Evolutionary conservation across 2,797 vertebrate species (phyloP).

Genomic region (Pipistrellus pipistrellus): DNA sequence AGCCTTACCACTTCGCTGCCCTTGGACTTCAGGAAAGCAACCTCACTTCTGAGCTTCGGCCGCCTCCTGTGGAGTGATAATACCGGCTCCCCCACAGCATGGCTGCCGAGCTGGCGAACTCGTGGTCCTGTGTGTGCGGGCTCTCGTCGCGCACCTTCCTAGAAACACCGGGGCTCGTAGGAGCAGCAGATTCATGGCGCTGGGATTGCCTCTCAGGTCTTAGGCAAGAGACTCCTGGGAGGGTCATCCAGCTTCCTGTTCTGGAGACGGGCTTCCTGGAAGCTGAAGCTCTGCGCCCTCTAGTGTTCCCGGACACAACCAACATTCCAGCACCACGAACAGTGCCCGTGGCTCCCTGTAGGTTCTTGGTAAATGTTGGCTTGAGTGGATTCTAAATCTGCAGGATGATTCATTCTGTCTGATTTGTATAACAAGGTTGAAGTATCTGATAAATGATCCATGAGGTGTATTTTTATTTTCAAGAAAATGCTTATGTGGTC

Average conservation of each 20-base stretch:
- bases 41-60: neutral
- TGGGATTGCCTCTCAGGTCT: neutral
- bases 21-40: neutral
- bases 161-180: neutral
- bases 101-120: neutral
- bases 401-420: neutral
- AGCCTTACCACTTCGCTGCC: neutral
- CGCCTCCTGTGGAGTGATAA: neutral
- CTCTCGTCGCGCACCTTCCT: neutral
- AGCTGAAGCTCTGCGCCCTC: slow-evolving; percentile 61
- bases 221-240: neutral
- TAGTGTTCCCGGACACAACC: neutral
- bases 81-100: neutral
- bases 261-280: neutral
- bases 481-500: neutral
- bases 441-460: neutral
- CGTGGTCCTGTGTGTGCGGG: neutral
- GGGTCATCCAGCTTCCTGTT: no score
- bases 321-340: slow-evolving; percentile 76
- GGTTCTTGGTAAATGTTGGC: neutral
- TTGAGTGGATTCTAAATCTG: neutral
- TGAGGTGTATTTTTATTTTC: slow-evolving; percentile 50
- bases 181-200: neutral
- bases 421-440: neutral
- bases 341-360: slow-evolving; percentile 37